phyloP scores from a whole-genome alignment of 2,888 invertebrate genomes.

The Cactoblastis cactorum region DNA sequence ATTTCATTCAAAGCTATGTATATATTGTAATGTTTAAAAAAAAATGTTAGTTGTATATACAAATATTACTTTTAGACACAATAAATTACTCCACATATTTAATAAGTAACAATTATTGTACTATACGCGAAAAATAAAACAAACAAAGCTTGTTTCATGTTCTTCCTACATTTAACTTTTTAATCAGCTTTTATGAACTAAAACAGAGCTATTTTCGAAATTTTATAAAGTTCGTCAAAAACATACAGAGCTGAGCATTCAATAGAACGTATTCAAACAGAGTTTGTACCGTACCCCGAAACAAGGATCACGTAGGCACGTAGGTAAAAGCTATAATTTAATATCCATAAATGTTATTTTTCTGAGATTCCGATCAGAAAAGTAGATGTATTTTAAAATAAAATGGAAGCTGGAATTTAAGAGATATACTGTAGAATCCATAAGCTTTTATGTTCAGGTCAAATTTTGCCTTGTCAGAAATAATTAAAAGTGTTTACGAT shows the following conservation, averaged over 20 bases:
- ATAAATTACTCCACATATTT: not conserved
- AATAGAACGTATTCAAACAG: slow-evolving; percentile 18
- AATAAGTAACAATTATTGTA: not conserved
- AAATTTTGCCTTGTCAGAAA: slow-evolving; percentile 60
- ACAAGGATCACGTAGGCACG: slow-evolving; percentile 18
- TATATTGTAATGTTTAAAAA: too few relatives aligned
- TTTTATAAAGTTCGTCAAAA: slow-evolving; percentile 24
- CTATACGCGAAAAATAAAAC: not conserved
- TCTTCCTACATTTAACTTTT: slow-evolving; percentile 37
- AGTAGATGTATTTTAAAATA: slow-evolving; percentile 37
- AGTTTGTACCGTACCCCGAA: slow-evolving; percentile 16
- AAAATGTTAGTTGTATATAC: too few relatives aligned
- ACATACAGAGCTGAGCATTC: slow-evolving; percentile 1
- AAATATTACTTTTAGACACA: not conserved
- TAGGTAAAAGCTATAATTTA: slow-evolving; percentile 21
- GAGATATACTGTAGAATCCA: slow-evolving; percentile 48
- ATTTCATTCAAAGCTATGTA: not conserved
- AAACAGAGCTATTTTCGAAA: slow-evolving; percentile 29
- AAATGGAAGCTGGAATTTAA: slow-evolving; percentile 35
- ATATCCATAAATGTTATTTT: slow-evolving; percentile 21
- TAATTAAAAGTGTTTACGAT: slow-evolving; percentile 70
- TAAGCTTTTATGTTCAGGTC: slow-evolving; percentile 46
- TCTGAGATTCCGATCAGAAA: slow-evolving; percentile 18
- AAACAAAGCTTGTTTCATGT: slow-evolving; percentile 23
- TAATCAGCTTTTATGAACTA: slow-evolving; percentile 38